Evolutionary conservation across 2,888 invertebrate species (phyloP).

Genomic region (Acleris cristana): DNA sequence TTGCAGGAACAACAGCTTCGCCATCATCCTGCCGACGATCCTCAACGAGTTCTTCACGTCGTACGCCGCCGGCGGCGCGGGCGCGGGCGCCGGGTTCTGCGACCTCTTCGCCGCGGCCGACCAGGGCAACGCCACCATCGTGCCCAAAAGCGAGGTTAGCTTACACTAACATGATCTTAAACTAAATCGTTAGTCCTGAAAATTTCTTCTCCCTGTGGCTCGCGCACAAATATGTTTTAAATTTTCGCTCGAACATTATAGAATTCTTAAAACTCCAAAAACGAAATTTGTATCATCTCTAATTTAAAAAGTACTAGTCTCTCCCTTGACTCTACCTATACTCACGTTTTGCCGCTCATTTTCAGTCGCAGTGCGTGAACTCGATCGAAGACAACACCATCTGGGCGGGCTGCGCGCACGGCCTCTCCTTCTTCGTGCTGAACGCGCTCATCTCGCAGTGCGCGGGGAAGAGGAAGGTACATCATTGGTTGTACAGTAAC

Average conservation of each 20-base stretch:
- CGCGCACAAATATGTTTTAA: too few relatives aligned
- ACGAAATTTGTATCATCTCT: too few relatives aligned
- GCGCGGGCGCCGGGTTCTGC: constrained; percentile 61
- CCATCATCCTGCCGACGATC: constrained; percentile 83
- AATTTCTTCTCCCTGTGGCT: too few relatives aligned
- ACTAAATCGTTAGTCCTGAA: too few relatives aligned
- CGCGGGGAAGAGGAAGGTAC: constrained; percentile 67
- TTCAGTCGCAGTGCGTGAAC: constrained; percentile 56
- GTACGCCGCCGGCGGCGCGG: constrained; percentile 56
- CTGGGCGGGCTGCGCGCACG: constrained; percentile 72
- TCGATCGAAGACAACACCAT: constrained; percentile 68
- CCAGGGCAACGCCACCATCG: constrained; percentile 42
- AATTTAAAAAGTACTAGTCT: too few relatives aligned
- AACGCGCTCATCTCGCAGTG: constrained; percentile 71
- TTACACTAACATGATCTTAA: too few relatives aligned
- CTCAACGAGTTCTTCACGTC: constrained; percentile 80
- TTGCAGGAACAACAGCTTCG: constrained; percentile 79
- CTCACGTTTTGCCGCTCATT: too few relatives aligned
- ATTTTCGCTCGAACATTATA: too few relatives aligned
- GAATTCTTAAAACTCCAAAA: too few relatives aligned
- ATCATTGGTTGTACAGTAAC: too few relatives aligned
- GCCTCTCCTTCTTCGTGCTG: constrained; percentile 69
- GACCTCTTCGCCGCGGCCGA: constrained; percentile 55
- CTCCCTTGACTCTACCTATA: too few relatives aligned
- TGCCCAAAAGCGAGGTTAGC: constrained; percentile 43